Evolutionary conservation across 64 coral and sea anemone genomes (phyloP).

Genomic region (Astreopora myriophthalma): DNA sequence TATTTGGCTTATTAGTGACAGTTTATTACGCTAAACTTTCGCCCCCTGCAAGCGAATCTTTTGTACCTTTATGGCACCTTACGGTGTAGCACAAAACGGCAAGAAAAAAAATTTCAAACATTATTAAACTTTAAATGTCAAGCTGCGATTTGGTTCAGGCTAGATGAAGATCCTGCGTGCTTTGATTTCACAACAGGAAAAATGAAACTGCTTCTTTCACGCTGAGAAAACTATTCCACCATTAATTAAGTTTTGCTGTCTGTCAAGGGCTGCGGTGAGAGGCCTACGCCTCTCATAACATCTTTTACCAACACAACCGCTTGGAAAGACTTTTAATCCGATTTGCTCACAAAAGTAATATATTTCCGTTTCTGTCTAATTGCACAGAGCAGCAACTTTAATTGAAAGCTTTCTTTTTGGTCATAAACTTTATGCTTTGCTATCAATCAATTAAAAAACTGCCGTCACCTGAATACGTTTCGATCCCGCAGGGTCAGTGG

Average conservation of each 20-base stretch:
- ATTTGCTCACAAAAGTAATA: not conserved
- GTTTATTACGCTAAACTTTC: slow-evolving; percentile 76
- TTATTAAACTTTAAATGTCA: slow-evolving; percentile 71
- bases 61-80: slow-evolving; percentile 5
- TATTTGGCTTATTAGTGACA: slow-evolving; percentile 73
- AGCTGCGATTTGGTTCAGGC: slow-evolving; percentile 37
- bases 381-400: not conserved
- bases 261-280: slow-evolving; percentile 24
- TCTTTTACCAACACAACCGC: not conserved
- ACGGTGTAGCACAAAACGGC: not conserved
- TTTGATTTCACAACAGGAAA: slow-evolving; percentile 28
- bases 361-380: not conserved
- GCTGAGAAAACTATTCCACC: slow-evolving; percentile 51
- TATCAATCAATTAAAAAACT: not conserved
- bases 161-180: not conserved
- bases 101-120: slow-evolving; percentile 34
- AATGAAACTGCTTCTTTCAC: slow-evolving; percentile 8
- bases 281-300: slow-evolving; percentile 3
- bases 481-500: slow-evolving; percentile 8
- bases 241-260: slow-evolving; percentile 60
- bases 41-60: slow-evolving; percentile 31
- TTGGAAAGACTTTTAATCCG: not conserved
- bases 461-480: not conserved
- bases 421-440: not conserved
- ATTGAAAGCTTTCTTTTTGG: not conserved